Base-by-base conservation (phyloP, 2,113 vertebrate species). In the Microtus ochrogaster region DNA sequence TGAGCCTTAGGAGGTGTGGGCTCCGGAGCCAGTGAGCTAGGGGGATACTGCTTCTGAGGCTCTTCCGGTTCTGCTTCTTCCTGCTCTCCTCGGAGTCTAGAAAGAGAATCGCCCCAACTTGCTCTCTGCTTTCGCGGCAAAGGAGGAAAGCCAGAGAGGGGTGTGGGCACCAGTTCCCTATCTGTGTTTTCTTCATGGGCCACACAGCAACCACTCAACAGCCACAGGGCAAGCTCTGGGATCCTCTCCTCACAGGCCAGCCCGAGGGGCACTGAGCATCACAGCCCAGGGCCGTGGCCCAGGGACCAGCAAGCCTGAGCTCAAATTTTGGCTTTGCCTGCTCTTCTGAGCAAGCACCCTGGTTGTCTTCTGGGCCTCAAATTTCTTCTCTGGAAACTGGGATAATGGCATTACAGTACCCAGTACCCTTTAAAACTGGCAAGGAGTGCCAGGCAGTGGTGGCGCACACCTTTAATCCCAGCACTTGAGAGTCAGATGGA, bases 71-170 rank as follows among this genome's bases (percentile, higher is more conserved):
- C 63, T 81, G 5, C 55, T 33, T 14, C 33, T 41, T n/a, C 49
- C 19, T 61, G 52, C 72, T 52, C 78, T 72, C 89, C 58, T 47
- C 30, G 90, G 87, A 47, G 22, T 94, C 87, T 49, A 49, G 70
- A 76, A 74, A 44, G 77, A 66, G 87, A 95, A 85, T 78, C 77
- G 81, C 84, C 92, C 93, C 28, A 41, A 87, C 95, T 92, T 95
- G 84, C 93, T 93, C 68, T 90, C n/a, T 84, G 95, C 94, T 84
- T 70, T 36, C 14, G 68, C 92, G 81, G 49, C 74, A 88, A 96
- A 76, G 87, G 52, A 92, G 58, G 30, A 61, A 44, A 55, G 87
- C 22, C n/a, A 63, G 88, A 83, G 76, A 87, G 17, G 41, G 41
- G 66, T 63, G n/a, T 17, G 49, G 95, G 39, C 82, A 72, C 14